These are phyloP conservation scores for Zaprionus capensis DNA, from an alignment of 1,140 invertebrate genomes.

Conservation along the genomic window DNA sequence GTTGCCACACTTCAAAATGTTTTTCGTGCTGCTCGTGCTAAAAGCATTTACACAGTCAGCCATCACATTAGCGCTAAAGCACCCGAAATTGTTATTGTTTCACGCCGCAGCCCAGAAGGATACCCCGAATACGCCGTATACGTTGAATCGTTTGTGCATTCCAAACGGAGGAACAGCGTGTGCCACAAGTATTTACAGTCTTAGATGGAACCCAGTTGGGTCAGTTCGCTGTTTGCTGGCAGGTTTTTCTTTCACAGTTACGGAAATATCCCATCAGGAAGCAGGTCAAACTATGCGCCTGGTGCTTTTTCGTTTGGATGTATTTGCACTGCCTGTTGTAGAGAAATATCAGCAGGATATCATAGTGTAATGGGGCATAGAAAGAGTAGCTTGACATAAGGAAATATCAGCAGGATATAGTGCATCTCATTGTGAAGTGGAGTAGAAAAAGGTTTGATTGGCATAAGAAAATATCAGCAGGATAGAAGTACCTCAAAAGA, in stretches of 20 bases:
- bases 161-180: background rate
- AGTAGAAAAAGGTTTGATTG: too few relatives aligned
- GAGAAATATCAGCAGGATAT: background rate
- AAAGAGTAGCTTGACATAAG: too few relatives aligned
- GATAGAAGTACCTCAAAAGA: too few relatives aligned
- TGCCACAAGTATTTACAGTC: slow-evolving; percentile 4
- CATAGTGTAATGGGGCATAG: too few relatives aligned
- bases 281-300: too few relatives aligned
- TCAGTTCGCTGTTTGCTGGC: background rate
- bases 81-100: slow-evolving; percentile 64
- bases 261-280: too few relatives aligned
- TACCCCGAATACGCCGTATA: background rate
- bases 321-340: too few relatives aligned
- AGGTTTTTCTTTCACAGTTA: too few relatives aligned
- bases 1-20: slow-evolving; percentile 52
- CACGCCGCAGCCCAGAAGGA: background rate
- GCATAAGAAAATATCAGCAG: too few relatives aligned
- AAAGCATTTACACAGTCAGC: slow-evolving; percentile 61
- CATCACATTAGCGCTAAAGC: slow-evolving; percentile 64
- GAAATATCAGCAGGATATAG: too few relatives aligned
- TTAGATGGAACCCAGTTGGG: background rate
- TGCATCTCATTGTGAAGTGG: too few relatives aligned
- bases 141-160: slow-evolving; percentile 1
- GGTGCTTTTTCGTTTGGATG: too few relatives aligned
- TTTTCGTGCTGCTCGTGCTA: slow-evolving; percentile 37